Conservation (phyloP, 2,888 invertebrate genomes). For the Dromius quadrimaculatus region DNA sequence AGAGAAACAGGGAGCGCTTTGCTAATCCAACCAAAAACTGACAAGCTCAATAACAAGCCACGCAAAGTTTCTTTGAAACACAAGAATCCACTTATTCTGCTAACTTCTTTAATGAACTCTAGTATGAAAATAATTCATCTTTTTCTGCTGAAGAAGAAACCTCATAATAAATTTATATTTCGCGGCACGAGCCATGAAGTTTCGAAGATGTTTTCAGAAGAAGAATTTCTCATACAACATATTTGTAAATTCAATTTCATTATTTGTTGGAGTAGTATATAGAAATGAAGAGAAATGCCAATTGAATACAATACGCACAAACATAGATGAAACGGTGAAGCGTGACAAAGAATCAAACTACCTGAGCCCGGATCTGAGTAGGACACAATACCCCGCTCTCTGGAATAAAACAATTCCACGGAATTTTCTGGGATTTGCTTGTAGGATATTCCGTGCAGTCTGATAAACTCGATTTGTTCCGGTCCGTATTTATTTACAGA, state of each 20-base stretch:
- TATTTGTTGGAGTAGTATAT: no score
- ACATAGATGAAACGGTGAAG: background rate
- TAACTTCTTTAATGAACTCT: conserved; percentile 66
- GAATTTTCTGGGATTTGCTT: conserved; percentile 63
- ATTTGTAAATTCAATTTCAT: background rate
- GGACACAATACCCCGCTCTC: conserved; percentile 57
- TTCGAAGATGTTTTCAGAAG: conserved; percentile 9
- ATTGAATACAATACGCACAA: background rate
- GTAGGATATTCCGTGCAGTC: conserved; percentile 55
- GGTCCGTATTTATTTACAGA: conserved; percentile 45
- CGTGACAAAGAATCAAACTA: conserved; percentile 14
- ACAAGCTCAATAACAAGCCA: conserved; percentile 50
- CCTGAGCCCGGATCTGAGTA: conserved; percentile 55
- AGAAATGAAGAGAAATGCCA: background rate
- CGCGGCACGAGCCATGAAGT: conserved; percentile 18
- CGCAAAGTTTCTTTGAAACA: conserved; percentile 57
- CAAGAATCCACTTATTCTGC: conserved; percentile 66
- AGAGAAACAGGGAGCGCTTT: conserved; percentile 21
- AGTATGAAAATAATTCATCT: conserved; percentile 60
- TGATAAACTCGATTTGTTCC: conserved; percentile 47
- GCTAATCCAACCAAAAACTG: conserved; percentile 47
- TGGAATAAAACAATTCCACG: conserved; percentile 62
- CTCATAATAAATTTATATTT: conserved; percentile 45
- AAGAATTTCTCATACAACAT: background rate
- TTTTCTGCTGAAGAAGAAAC: conserved; percentile 39